Conservation (phyloP, 1,140 invertebrate species). For the Bombus sibiricus region DNA sequence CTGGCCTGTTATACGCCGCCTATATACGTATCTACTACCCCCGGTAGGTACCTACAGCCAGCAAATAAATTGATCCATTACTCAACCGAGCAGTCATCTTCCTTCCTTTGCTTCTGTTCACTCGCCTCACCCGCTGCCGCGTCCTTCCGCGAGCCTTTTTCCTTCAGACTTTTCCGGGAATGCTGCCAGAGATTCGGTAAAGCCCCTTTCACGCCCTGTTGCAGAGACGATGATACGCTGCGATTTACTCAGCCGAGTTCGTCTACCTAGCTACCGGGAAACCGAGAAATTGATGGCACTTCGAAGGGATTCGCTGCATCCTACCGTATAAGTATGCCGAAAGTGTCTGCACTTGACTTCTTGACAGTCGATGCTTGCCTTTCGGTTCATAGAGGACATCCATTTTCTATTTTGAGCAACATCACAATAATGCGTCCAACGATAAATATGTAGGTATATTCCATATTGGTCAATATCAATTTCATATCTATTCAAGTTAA, state of each 20-base stretch:
- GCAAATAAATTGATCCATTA: conserved; percentile 82
- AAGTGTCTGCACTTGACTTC: conserved; percentile 16
- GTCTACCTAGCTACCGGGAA: conserved; percentile 7
- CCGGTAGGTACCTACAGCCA: conserved; percentile 67
- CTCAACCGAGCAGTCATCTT: conserved; percentile 80
- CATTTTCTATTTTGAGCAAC: not conserved
- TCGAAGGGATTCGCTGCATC: conserved; percentile 14
- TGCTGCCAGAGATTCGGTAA: conserved; percentile 70
- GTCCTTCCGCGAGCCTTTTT: conserved; percentile 52
- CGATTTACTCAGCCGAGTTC: conserved; percentile 60
- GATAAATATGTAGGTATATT: no score
- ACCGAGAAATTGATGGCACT: conserved; percentile 56
- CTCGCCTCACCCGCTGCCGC: conserved; percentile 54
- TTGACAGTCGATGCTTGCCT: no score
- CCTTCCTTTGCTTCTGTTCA: conserved; percentile 69
- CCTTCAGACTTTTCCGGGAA: conserved; percentile 67
- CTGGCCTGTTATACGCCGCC: conserved; percentile 70
- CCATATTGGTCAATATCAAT: no score
- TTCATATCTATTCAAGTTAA: no score
- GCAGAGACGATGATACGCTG: conserved; percentile 67
- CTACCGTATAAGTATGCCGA: not conserved
- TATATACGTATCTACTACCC: conserved; percentile 71
- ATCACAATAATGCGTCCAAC: no score
- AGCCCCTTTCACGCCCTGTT: conserved; percentile 70
- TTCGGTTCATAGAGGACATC: not conserved